A percentile compares a stretch with the other conserved stretches of the same genome.
These are phyloP conservation scores for Acleris emargana DNA, from an alignment of 2,888 invertebrate species.

Conservation along the genomic window DNA sequence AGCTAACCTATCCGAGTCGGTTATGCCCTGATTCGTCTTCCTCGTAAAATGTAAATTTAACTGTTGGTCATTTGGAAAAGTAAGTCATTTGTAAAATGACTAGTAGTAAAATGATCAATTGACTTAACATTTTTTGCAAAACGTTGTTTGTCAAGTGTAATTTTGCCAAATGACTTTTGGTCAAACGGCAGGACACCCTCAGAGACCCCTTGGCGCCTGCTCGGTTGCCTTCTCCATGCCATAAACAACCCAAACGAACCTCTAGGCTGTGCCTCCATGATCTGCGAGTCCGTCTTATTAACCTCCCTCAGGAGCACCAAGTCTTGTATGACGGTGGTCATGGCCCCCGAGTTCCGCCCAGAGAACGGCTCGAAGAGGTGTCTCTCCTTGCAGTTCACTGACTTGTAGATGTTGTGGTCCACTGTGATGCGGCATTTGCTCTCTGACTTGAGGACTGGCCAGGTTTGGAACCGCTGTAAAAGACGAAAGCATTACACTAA, in stretches of 20 bases:
- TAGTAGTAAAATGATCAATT: too few relatives aligned
- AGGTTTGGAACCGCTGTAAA: conserved; percentile 86
- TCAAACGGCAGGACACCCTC: too few relatives aligned
- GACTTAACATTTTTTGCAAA: too few relatives aligned
- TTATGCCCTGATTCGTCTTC: too few relatives aligned
- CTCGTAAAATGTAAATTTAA: too few relatives aligned
- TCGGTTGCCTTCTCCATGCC: too few relatives aligned
- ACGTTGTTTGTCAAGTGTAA: too few relatives aligned
- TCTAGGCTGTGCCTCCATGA: conserved; percentile 73
- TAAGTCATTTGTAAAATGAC: too few relatives aligned
- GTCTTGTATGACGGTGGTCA: conserved; percentile 85
- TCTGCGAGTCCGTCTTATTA: conserved; percentile 67
- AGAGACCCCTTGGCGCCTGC: too few relatives aligned
- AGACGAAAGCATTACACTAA: neutral
- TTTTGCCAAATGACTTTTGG: too few relatives aligned
- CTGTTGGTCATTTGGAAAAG: too few relatives aligned
- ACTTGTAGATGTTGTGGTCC: conserved; percentile 89
- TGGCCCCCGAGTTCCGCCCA: conserved; percentile 88
- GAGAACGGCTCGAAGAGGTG: conserved; percentile 91
- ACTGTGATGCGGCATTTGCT: conserved; percentile 89
- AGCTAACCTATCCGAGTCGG: too few relatives aligned
- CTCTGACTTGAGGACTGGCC: conserved; percentile 89
- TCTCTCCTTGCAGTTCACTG: conserved; percentile 87
- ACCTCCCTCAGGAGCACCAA: conserved; percentile 83
- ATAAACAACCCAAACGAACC: conserved; percentile 48